Percentiles rank a stretch among this genome's conserved stretches.
These are phyloP conservation scores for Geodia barretti DNA, from an alignment of 37 sponge, comb jelly and placozoan species.

Conservation along the genomic window DNA sequence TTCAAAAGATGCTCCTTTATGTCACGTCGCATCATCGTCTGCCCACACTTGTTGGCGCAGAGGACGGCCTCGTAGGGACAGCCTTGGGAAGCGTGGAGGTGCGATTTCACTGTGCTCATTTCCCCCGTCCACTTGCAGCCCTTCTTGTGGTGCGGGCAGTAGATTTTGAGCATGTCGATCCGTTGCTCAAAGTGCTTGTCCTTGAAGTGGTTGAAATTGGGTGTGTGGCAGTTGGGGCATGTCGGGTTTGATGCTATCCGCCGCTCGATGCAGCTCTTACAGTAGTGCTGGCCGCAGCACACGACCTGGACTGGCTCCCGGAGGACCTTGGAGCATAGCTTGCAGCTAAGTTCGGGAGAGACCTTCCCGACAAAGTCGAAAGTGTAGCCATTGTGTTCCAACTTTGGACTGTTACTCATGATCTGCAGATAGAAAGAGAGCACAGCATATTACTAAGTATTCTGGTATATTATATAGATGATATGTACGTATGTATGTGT, in stretches of 20 bases:
- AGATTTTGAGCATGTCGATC: slow-evolving; percentile 22
- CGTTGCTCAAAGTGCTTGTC: slow-evolving; percentile 56
- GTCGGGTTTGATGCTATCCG: slow-evolving; percentile 28
- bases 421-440: slow-evolving; percentile 22
- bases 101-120: slow-evolving; percentile 11
- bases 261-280: slow-evolving; percentile 55
- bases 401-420: slow-evolving; percentile 30
- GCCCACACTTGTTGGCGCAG: slow-evolving; percentile 60
- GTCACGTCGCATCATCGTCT: slow-evolving; percentile 15
- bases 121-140: slow-evolving; percentile 70
- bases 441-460: too few species aligned
- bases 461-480: too few species aligned
- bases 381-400: slow-evolving; percentile 18
- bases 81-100: slow-evolving; percentile 30
- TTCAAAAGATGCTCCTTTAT: slow-evolving; percentile 37
- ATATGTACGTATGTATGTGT: not conserved
- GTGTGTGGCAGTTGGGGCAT: slow-evolving; percentile 66
- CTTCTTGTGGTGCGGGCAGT: slow-evolving; percentile 53
- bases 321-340: slow-evolving; percentile 46
- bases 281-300: slow-evolving; percentile 76
- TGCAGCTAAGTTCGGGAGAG: slow-evolving; percentile 58
- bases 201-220: slow-evolving; percentile 56
- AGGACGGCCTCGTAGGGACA: slow-evolving; percentile 30
- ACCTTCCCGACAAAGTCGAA: slow-evolving; percentile 60
- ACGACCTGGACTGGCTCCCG: slow-evolving; percentile 62